Percentiles rank a stretch among this genome's conserved stretches.
Evolutionary conservation across 2,888 invertebrate species (phyloP).

Genomic region (Calliopum simillimum): DNA sequence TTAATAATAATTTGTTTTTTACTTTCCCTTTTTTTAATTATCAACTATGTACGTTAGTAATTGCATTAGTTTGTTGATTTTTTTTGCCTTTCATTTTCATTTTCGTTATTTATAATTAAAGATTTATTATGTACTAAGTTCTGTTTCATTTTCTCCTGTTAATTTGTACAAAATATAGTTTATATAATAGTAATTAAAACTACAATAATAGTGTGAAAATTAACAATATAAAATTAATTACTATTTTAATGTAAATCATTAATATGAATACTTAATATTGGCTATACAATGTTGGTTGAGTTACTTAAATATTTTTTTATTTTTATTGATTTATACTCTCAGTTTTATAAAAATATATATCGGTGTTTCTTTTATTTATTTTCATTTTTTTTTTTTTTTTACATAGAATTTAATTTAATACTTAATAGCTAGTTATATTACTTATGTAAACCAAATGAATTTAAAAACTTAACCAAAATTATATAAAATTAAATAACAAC

Average conservation of each 20-base stretch:
- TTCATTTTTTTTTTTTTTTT: constrained; percentile 31
- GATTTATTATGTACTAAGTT: constrained; percentile 9
- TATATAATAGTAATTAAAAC: not conserved
- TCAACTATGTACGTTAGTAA: constrained; percentile 61
- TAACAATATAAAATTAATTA: not conserved
- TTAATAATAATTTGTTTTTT: constrained; percentile 39
- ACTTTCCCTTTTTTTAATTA: constrained; percentile 56
- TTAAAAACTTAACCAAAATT: not conserved
- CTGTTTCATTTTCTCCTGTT: not conserved
- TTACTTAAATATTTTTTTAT: not conserved
- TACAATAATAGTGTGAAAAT: constrained; percentile 11
- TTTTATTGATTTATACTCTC: not conserved
- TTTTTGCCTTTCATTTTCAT: constrained; percentile 14
- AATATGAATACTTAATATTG: constrained; percentile 18
- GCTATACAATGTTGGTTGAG: constrained; percentile 15
- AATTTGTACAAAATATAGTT: constrained; percentile 32
- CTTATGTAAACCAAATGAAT: not conserved
- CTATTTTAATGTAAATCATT: not conserved
- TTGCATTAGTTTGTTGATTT: constrained; percentile 41
- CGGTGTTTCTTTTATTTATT: constrained; percentile 52
- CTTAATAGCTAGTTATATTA: not conserved
- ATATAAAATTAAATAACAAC: not conserved
- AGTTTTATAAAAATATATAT: constrained; percentile 53
- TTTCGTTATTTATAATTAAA: constrained; percentile 10
- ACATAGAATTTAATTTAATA: not conserved